Percentiles rank a stretch among this genome's conserved stretches.
These are phyloP conservation scores for Orchestia grillus DNA, from an alignment of 1,140 invertebrate genomes.

Conservation along the genomic window DNA sequence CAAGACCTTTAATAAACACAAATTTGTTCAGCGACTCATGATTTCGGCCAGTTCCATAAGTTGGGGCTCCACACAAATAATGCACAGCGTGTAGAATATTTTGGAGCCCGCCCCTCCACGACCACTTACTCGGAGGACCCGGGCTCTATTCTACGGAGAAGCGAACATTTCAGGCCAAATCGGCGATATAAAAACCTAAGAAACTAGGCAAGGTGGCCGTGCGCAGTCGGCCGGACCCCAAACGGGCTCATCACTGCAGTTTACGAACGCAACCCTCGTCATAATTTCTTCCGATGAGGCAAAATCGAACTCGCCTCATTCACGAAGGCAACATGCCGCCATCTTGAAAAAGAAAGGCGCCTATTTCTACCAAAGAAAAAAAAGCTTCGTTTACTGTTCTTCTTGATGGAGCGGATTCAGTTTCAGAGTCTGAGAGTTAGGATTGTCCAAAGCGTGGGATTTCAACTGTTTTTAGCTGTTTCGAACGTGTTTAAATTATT, in stretches of 20 bases:
- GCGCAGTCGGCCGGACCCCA: neutral
- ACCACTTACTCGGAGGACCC: neutral
- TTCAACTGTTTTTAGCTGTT: too few species aligned
- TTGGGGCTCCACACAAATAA: neutral
- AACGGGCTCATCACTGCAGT: neutral
- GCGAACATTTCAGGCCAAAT: neutral
- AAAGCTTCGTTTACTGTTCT: too few species aligned
- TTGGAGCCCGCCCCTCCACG: neutral
- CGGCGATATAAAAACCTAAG: neutral
- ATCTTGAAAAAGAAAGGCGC: neutral
- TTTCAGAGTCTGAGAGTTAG: too few species aligned
- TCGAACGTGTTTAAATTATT: too few species aligned
- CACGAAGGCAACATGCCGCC: neutral
- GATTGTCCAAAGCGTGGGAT: too few species aligned
- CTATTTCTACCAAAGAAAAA: too few species aligned
- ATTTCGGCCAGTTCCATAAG: neutral
- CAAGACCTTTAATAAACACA: neutral
- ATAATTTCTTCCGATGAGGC: neutral
- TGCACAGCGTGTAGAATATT: neutral
- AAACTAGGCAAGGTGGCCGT: neutral
- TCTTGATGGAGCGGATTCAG: too few species aligned
- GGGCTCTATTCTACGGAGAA: neutral
- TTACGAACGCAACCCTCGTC: neutral
- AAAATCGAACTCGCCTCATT: conserved; percentile 1
- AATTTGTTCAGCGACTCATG: neutral